Evolutionary conservation across 2,797 vertebrate genomes (phyloP).

Genomic region (Melanotaenia pygmaea): DNA sequence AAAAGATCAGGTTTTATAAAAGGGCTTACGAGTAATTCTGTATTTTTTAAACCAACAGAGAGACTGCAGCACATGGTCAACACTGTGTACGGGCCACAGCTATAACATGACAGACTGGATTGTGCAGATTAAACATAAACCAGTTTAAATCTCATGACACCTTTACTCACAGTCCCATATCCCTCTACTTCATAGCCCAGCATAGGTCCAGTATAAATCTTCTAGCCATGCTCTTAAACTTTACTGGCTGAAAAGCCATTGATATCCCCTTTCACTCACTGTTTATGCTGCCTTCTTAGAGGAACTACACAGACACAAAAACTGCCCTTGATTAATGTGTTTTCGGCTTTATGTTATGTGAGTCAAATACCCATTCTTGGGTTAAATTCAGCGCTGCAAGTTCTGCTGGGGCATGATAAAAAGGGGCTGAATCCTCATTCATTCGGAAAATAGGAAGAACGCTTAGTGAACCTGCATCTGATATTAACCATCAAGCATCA

Average conservation of each 20-base stretch:
- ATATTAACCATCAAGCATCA: constrained; percentile 30
- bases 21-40: not conserved
- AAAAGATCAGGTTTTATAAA: not conserved
- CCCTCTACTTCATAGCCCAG: constrained; percentile 31
- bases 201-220: constrained; percentile 50
- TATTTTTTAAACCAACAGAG: constrained; percentile 7
- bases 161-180: constrained; percentile 26
- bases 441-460: constrained; percentile 10
- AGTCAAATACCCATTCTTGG: constrained; percentile 29
- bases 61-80: not conserved
- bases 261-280: constrained; percentile 51
- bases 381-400: constrained; percentile 34
- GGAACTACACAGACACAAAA: constrained; percentile 38
- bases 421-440: constrained; percentile 28
- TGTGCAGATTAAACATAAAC: constrained; percentile 43
- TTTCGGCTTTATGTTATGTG: constrained; percentile 32
- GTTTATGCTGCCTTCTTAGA: constrained; percentile 46
- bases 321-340: constrained; percentile 53
- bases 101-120: constrained; percentile 17
- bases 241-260: constrained; percentile 37
- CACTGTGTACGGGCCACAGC: constrained; percentile 20
- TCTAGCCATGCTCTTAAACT: constrained; percentile 28
- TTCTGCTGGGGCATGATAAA: constrained; percentile 29
- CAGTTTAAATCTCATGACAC: constrained; percentile 37
- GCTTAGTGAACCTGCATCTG: constrained; percentile 18